Base-by-base conservation (phyloP, 64 coral and sea anemone genomes). In the Pocillopora damicornis region DNA sequence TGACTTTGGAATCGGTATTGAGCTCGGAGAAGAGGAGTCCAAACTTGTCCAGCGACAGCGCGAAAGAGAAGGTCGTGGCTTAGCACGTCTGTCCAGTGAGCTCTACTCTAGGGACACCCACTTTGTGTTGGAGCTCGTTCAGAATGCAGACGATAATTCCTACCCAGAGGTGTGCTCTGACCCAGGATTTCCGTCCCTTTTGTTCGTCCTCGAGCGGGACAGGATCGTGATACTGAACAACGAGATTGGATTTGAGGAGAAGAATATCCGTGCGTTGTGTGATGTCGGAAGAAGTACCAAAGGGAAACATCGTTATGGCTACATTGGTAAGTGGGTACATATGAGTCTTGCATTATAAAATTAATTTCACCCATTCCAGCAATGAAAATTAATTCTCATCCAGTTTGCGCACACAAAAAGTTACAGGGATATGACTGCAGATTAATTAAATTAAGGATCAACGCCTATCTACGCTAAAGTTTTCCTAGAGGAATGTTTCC, bases 101-200 rank as follows among this genome's bases (percentile, higher is more conserved):
- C 86, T 98, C 37, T 98, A 98, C 75, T 88, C 85, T n/a, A 98
- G 89, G 38, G 95, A 98, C 74, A 98, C 95, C 1, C 95, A 98
- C 60, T 98, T 98, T 86, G 95, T 98, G 17, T 59, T 98, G 45
- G 95, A 98, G 62, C 83, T 98, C 34, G 91, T 98, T 1, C 95
- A 98, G 76, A 98, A 98, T 93, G 95, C 95, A 59, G 95, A 98
- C 75, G 95, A 98, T 30, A 98, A 98, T 17, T 78, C 86, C 17
- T 98, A 93, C 76, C 86, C 87, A 15, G 73, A 12, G 4, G 74
- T 84, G n/a, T 63, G 22, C 13, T 51, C 22, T 17, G 56, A 42
- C n/a, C 26, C 30, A 35, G n/a, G 14, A 45, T 74, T 79, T 58
- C 95, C 95, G 18, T 91, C 95, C 23, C 79, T 98, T 51, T 77